Conservation (phyloP, 2,888 invertebrate genomes). For the Sinelater perroti region DNA sequence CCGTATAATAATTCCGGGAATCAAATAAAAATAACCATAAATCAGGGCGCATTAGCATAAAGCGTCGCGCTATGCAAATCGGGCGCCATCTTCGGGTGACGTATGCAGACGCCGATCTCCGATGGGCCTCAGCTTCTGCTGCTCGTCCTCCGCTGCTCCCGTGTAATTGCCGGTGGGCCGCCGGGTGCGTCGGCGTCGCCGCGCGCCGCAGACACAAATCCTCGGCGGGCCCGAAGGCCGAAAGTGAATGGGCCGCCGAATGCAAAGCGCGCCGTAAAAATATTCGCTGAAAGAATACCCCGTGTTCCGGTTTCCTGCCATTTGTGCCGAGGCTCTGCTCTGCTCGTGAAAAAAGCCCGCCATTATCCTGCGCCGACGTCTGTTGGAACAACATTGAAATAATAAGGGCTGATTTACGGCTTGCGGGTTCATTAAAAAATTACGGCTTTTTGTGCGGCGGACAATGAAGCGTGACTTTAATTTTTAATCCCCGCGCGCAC, state of each 20-base stretch:
- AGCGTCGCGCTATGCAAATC: slow-evolving; percentile 61
- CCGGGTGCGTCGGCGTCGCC: background rate
- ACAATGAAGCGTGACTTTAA: background rate
- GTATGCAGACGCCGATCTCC: slow-evolving; percentile 44
- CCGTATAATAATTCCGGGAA: slow-evolving; percentile 64
- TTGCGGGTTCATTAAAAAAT: slow-evolving; percentile 24
- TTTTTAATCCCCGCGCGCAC: background rate
- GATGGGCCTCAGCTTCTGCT: slow-evolving; percentile 42
- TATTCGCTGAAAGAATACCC: slow-evolving; percentile 58
- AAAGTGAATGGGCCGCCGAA: slow-evolving; percentile 46
- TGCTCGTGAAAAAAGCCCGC: slow-evolving; percentile 52
- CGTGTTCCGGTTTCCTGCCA: slow-evolving; percentile 59
- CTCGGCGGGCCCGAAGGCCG: slow-evolving; percentile 10
- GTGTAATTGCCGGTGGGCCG: slow-evolving; percentile 35
- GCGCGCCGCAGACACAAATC: background rate
- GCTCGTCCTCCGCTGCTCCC: slow-evolving; percentile 36
- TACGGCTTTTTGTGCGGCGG: background rate
- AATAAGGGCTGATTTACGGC: slow-evolving; percentile 38
- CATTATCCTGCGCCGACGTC: slow-evolving; percentile 54
- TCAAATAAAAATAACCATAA: slow-evolving; percentile 64
- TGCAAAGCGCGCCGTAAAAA: slow-evolving; percentile 56
- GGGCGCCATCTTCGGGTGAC: slow-evolving; percentile 56
- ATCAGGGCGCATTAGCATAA: slow-evolving; percentile 61
- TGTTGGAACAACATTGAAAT: slow-evolving; percentile 50
- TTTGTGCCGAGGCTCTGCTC: slow-evolving; percentile 53